Evolutionary conservation across 2,888 invertebrate species (phyloP).

Genomic region (Anthrax anthrax): DNA sequence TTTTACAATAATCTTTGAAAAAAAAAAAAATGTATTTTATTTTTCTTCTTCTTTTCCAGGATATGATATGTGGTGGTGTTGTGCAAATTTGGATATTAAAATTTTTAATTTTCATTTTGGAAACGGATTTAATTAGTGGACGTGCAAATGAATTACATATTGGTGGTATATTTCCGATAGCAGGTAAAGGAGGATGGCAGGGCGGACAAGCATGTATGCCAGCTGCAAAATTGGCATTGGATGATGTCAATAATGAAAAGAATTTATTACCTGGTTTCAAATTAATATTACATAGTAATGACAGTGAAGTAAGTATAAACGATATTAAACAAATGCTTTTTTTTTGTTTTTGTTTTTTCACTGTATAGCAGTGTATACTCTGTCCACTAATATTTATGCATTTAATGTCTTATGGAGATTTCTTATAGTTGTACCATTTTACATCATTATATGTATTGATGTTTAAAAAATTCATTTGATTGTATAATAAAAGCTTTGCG

Average conservation of each 20-base stretch:
- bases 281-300: constrained; percentile 83
- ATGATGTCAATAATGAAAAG: constrained; percentile 81
- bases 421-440: no score
- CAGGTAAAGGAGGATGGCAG: constrained; percentile 93
- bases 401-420: no score
- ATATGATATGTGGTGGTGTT: constrained; percentile 36
- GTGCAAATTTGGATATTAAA: constrained; percentile 35
- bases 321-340: no score
- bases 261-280: constrained; percentile 85
- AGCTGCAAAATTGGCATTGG: constrained; percentile 89
- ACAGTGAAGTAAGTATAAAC: constrained; percentile 85
- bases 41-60: constrained; percentile 22
- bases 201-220: constrained; percentile 98
- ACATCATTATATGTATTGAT: no score
- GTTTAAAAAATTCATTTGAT: no score
- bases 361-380: no score
- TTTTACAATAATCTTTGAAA: no score
- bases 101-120: constrained; percentile 28
- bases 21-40: no score
- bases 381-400: no score
- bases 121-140: constrained; percentile 27
- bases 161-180: constrained; percentile 97
- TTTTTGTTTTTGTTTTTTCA: no score
- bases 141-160: constrained; percentile 68
- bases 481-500: no score